These are phyloP conservation scores for Larimichthys polyactis DNA, from an alignment of 2,113 vertebrate species.

Conservation along the genomic window DNA sequence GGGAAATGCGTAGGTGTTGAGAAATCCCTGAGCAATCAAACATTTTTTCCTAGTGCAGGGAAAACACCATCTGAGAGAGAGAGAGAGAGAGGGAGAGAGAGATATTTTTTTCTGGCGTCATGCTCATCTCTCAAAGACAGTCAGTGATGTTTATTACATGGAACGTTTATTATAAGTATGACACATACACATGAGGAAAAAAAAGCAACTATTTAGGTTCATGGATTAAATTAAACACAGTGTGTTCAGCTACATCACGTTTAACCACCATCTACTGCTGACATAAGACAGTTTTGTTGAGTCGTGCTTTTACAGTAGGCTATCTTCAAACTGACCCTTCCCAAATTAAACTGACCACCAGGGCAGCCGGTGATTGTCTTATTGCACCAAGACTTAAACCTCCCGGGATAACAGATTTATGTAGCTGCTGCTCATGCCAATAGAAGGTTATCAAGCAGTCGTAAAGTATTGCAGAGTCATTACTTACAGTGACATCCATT, in stretches of 20 bases:
- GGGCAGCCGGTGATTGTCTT: conserved; percentile 59
- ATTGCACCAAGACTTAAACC: conserved; percentile 81
- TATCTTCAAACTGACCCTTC: conserved; percentile 47
- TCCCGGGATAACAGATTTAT: conserved; percentile 81
- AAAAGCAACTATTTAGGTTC: conserved; percentile 20
- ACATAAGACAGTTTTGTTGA: conserved; percentile 26
- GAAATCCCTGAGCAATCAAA: conserved; percentile 58
- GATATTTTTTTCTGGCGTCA: conserved; percentile 18
- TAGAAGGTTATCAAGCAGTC: conserved; percentile 82
- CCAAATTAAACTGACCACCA: conserved; percentile 57
- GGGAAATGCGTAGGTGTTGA: conserved; percentile 66
- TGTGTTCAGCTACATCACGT: conserved; percentile 43
- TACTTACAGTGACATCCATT: conserved; percentile 38
- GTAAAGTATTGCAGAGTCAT: conserved; percentile 59
- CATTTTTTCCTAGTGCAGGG: conserved; percentile 54
- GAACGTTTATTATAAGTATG: conserved; percentile 39
- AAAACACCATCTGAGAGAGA: conserved; percentile 51
- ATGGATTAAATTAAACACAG: conserved; percentile 39
- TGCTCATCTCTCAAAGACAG: conserved; percentile 28
- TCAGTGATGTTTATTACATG: conserved; percentile 47
- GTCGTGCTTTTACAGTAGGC: conserved; percentile 13
- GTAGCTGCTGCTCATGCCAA: conserved; percentile 80
- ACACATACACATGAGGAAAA: conserved; percentile 42
- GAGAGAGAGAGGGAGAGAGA: too few relatives aligned
- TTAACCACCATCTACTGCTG: conserved; percentile 28